These are phyloP conservation scores for Gobius niger DNA, from an alignment of 2,113 vertebrate species.

Conservation along the genomic window DNA sequence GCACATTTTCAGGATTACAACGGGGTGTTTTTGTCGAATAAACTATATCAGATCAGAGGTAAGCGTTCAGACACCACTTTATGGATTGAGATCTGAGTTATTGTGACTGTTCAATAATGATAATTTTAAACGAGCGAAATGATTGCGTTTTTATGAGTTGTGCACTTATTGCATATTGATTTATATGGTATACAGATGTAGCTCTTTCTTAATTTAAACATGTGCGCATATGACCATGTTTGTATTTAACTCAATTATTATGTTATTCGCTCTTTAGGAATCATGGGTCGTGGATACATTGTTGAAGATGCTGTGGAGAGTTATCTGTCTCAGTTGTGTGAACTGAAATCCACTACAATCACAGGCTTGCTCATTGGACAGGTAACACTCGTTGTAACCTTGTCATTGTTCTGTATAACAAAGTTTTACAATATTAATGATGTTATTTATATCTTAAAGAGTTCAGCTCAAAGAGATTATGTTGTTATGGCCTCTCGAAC, in stretches of 20 bases:
- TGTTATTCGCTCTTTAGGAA: constrained; percentile 14
- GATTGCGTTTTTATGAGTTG: not conserved
- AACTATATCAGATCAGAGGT: not conserved
- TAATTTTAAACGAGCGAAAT: not conserved
- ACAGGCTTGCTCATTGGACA: constrained; percentile 91
- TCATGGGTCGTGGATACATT: constrained; percentile 76
- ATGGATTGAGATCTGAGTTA: not conserved
- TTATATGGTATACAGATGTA: no score
- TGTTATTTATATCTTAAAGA: constrained; percentile 68
- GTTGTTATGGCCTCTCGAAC: constrained; percentile 84
- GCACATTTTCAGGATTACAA: not conserved
- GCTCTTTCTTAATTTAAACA: no score
- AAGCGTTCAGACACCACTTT: not conserved
- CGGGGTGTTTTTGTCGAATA: not conserved
- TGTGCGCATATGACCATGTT: no score
- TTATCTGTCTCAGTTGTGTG: constrained; percentile 65
- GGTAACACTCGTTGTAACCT: constrained; percentile 64
- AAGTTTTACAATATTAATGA: not conserved
- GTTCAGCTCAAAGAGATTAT: constrained; percentile 84
- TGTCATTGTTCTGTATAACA: not conserved
- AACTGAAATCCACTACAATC: constrained; percentile 49
- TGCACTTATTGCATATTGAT: no score
- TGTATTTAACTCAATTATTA: not conserved
- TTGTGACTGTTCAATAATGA: not conserved
- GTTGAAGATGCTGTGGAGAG: constrained; percentile 73